Evolutionary conservation across 2,113 vertebrate species (phyloP).

Genomic region (Falco punctatus): DNA sequence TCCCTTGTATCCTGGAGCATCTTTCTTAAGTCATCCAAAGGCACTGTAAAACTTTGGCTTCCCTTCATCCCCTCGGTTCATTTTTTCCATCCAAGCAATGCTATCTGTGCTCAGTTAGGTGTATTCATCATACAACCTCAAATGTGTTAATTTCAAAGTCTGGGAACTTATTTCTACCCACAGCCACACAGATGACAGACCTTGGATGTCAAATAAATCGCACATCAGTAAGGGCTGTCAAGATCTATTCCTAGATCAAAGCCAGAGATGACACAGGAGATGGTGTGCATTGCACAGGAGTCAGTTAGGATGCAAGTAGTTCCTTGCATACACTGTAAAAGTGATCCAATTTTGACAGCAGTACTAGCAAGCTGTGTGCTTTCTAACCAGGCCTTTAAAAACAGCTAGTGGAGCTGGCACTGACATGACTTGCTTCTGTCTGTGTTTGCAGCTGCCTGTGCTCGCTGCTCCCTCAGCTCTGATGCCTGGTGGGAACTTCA

Average conservation of each 20-base stretch:
- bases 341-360: background rate
- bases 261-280: background rate
- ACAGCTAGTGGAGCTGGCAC: background rate
- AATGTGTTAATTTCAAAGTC: background rate
- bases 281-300: accelerated
- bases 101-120: background rate
- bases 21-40: background rate
- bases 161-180: background rate
- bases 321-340: background rate
- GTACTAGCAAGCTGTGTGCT: background rate
- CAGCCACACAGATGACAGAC: background rate
- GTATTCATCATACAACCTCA: background rate
- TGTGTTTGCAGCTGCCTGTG: background rate
- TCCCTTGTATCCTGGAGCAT: background rate
- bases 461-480: background rate
- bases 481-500: background rate
- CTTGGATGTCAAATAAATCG: background rate
- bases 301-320: background rate
- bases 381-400: background rate
- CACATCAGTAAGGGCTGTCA: background rate
- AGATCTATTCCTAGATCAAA: background rate
- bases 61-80: background rate
- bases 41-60: background rate
- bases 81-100: background rate
- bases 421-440: background rate